These are phyloP conservation scores for Echeneis naucrates DNA, from an alignment of 2,797 vertebrate species.

Conservation along the genomic window DNA sequence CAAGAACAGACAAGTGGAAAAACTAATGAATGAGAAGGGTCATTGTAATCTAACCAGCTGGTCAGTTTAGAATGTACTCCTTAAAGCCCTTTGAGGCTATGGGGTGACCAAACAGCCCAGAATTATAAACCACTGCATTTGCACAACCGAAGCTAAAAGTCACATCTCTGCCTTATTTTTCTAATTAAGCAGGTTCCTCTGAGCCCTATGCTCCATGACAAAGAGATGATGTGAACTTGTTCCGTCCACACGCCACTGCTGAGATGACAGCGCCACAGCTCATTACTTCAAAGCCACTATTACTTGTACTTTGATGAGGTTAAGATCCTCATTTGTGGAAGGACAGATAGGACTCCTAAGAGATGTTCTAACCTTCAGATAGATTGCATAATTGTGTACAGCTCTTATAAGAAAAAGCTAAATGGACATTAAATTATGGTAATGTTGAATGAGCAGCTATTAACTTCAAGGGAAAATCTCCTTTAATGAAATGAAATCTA, in stretches of 20 bases:
- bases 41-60: no score
- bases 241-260: conserved; percentile 47
- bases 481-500: conserved; percentile 6
- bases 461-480: neutral
- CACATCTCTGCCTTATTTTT: conserved; percentile 30
- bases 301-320: conserved; percentile 39
- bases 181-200: conserved; percentile 7
- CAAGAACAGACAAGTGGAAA: no score
- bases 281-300: conserved; percentile 61
- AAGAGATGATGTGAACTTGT: conserved; percentile 39
- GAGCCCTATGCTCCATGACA: conserved; percentile 27
- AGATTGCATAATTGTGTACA: conserved; percentile 3
- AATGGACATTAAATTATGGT: neutral
- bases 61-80: no score
- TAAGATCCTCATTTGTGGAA: conserved; percentile 43
- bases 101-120: no score
- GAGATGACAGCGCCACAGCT: conserved; percentile 38
- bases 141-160: neutral
- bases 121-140: neutral
- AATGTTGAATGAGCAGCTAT: conserved; percentile 8
- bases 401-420: neutral
- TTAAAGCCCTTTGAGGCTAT: no score
- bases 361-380: conserved; percentile 8
- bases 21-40: no score
- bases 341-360: conserved; percentile 20